These are phyloP conservation scores for Aspidiotus destructor DNA, from an alignment of 2,888 invertebrate genomes.

Conservation along the genomic window DNA sequence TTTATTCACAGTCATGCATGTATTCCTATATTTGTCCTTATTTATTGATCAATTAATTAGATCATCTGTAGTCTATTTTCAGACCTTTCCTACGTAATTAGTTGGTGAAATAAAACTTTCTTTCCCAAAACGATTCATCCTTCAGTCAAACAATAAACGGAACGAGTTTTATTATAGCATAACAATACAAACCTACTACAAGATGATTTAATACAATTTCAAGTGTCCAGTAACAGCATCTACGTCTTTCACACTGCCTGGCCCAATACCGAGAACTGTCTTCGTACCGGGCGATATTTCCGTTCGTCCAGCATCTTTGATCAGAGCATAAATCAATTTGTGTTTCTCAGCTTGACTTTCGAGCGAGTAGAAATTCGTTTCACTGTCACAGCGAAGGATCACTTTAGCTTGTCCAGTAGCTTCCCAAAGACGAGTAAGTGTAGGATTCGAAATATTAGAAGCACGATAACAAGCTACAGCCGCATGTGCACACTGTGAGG, in stretches of 20 bases:
- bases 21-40: background rate
- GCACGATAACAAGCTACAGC: constrained; percentile 58
- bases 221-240: constrained; percentile 79
- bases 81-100: too few relatives aligned
- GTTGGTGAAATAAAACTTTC: too few relatives aligned
- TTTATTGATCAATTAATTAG: background rate
- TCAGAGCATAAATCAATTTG: constrained; percentile 62
- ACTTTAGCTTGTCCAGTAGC: constrained; percentile 63
- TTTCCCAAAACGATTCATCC: background rate
- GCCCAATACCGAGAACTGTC: constrained; percentile 90
- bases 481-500: constrained; percentile 71
- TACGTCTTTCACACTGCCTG: constrained; percentile 64
- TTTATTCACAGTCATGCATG: background rate
- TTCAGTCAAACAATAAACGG: background rate
- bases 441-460: constrained; percentile 43
- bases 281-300: constrained; percentile 80
- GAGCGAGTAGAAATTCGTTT: constrained; percentile 60
- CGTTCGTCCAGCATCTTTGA: constrained; percentile 86
- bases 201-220: constrained; percentile 61
- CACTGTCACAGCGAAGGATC: constrained; percentile 51
- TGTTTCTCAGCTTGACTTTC: constrained; percentile 57
- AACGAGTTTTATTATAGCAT: background rate
- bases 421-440: constrained; percentile 54
- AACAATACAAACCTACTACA: background rate
- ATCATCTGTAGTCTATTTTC: too few relatives aligned